These are phyloP conservation scores for Ennomos quercinarius DNA, from an alignment of 2,888 invertebrate genomes.

Conservation along the genomic window DNA sequence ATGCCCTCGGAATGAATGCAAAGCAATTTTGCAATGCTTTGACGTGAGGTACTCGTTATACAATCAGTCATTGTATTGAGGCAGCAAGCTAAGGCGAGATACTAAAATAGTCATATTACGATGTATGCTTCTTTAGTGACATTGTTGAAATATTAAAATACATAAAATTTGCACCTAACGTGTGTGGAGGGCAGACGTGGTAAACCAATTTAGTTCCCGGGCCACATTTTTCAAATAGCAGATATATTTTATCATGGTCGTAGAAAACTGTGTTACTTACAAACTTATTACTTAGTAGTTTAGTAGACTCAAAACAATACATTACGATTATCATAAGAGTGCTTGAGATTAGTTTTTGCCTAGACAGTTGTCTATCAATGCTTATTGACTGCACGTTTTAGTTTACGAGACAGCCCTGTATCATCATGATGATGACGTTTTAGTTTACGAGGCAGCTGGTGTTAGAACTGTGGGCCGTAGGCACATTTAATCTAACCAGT, in stretches of 20 bases:
- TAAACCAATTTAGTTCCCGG: background rate
- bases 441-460: no score
- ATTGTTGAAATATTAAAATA: conserved; percentile 9
- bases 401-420: no score
- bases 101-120: conserved; percentile 3
- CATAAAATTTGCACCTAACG: background rate
- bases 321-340: no score
- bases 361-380: no score
- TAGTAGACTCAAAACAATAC: no score
- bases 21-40: conserved; percentile 29
- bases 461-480: conserved; percentile 1
- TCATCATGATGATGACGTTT: no score
- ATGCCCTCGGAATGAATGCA: conserved; percentile 21
- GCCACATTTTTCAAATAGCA: background rate
- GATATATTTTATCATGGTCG: conserved; percentile 4
- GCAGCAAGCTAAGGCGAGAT: background rate
- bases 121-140: background rate
- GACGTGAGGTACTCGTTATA: conserved; percentile 30
- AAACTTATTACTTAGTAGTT: no score
- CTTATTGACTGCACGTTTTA: no score
- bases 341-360: no score
- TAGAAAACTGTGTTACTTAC: no score
- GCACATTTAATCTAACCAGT: background rate
- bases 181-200: background rate
- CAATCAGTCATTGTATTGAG: conserved; percentile 31